phyloP scores from a whole-genome alignment of 2,797 vertebrate species.

The Balearica regulorum region DNA sequence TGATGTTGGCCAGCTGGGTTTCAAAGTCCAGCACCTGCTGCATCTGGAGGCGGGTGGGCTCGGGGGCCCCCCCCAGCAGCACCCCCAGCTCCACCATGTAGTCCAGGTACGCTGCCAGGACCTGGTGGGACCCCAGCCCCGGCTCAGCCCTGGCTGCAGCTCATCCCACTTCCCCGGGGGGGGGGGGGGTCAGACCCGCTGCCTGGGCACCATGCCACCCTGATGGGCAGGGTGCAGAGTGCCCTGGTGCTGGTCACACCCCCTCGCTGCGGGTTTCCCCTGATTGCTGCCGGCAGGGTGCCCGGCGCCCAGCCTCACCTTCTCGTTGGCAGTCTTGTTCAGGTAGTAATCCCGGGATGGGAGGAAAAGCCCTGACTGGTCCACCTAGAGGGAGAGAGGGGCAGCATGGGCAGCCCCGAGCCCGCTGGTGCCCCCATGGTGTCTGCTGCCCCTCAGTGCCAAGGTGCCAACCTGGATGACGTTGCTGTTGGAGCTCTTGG shows the following conservation, averaged over 20 bases:
- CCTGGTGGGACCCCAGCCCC: slow-evolving; percentile 67
- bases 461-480: slow-evolving; percentile 85
- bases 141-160: background rate
- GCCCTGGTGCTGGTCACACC: background rate
- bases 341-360: slow-evolving; percentile 98
- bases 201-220: background rate
- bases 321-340: slow-evolving; percentile 93
- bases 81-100: slow-evolving; percentile 95
- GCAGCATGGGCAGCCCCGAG: background rate
- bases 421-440: fast-evolving
- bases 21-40: slow-evolving; percentile 91
- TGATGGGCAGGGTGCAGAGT: background rate
- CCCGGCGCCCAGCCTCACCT: slow-evolving; percentile 74
- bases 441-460: fast-evolving
- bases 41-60: slow-evolving; percentile 85
- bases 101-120: slow-evolving; percentile 88
- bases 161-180: background rate
- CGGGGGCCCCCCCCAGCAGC: slow-evolving; percentile 82
- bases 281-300: fast-evolving
- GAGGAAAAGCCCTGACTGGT: slow-evolving; percentile 94
- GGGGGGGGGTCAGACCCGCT: background rate
- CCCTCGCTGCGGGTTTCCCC: background rate
- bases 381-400: slow-evolving; percentile 78
- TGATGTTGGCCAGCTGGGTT: slow-evolving; percentile 88
- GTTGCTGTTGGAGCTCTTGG: slow-evolving; percentile 96